Conservation (phyloP, 2,797 vertebrate genomes). For the Miichthys miiuy region DNA sequence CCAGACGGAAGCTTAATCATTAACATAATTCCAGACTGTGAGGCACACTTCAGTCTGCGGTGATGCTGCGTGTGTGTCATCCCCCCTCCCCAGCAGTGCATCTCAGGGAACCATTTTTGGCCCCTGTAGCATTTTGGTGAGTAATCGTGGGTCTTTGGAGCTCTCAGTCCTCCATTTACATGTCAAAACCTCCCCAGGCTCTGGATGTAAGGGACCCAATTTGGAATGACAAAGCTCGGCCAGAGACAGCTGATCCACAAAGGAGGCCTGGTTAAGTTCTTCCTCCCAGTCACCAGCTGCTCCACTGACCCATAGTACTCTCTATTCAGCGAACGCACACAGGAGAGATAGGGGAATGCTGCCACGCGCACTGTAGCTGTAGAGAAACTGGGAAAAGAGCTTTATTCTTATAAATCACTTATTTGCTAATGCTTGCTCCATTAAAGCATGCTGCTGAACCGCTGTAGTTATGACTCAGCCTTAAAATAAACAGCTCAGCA, state of each 20-base stretch:
- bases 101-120: constrained; percentile 70
- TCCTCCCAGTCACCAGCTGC: constrained; percentile 87
- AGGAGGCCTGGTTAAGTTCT: constrained; percentile 88
- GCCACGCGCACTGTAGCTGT: constrained; percentile 61
- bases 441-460: constrained; percentile 6
- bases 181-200: constrained; percentile 82
- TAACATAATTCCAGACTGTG: constrained; percentile 81
- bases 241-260: constrained; percentile 87
- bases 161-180: constrained; percentile 77
- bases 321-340: constrained; percentile 73
- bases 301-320: constrained; percentile 82
- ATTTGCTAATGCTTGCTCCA: neutral
- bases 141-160: constrained; percentile 77
- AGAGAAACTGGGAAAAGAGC: constrained; percentile 27
- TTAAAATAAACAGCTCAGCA: constrained; percentile 18
- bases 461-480: constrained; percentile 1
- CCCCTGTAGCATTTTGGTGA: constrained; percentile 79
- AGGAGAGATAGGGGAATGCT: constrained; percentile 60
- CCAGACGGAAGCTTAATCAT: constrained; percentile 76
- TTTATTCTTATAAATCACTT: constrained; percentile 42
- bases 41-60: constrained; percentile 81
- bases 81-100: constrained; percentile 54
- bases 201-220: constrained; percentile 79
- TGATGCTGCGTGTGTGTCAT: constrained; percentile 49
- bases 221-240: constrained; percentile 85